phyloP scores from a whole-genome alignment of 2,797 vertebrate species.

The Cyprinella venusta region DNA sequence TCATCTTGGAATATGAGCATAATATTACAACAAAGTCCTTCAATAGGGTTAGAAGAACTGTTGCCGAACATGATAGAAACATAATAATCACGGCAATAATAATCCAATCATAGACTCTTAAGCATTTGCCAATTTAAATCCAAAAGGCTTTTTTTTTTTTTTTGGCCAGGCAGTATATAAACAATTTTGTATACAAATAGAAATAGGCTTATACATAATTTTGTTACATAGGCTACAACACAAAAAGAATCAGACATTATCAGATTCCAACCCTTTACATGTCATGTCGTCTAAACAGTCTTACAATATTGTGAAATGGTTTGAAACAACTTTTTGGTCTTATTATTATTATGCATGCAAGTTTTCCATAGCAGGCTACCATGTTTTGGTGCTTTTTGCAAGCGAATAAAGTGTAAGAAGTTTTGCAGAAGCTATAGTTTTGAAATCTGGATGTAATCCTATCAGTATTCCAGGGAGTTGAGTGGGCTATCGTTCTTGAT shows the following conservation, averaged over 20 bases:
- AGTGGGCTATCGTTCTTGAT: background rate
- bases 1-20: no score
- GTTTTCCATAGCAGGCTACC: background rate
- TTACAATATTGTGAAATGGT: background rate
- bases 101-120: no score
- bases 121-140: no score
- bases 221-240: background rate
- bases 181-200: no score
- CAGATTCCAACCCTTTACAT: background rate
- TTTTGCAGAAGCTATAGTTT: background rate
- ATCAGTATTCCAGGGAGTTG: slow-evolving; percentile 12
- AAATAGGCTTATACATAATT: background rate
- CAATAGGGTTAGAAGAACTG: no score
- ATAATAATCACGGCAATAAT: no score
- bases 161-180: no score
- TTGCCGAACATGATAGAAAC: no score
- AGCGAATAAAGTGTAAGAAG: background rate
- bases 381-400: background rate
- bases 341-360: background rate
- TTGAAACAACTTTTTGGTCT: background rate
- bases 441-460: background rate
- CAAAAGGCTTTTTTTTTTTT: no score
- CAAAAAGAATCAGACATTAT: background rate
- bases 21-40: no score
- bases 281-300: background rate